Evolutionary conservation across 2,113 vertebrate genomes (phyloP).

Genomic region (Bettongia penicillata): DNA sequence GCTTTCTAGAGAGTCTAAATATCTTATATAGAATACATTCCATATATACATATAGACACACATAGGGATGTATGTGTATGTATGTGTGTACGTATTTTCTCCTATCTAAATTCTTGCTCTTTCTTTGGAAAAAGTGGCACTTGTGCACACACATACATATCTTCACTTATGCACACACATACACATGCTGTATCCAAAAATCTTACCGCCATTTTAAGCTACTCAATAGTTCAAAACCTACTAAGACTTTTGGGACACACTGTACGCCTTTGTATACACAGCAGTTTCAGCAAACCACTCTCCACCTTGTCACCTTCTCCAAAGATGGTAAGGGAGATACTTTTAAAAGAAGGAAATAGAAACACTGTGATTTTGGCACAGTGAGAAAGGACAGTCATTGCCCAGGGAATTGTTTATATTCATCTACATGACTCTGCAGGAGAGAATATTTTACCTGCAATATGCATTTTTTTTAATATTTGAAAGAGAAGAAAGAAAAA

Average conservation of each 20-base stretch:
- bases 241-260: not conserved
- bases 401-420: conserved; percentile 3
- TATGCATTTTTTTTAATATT: not conserved
- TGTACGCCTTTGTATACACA: not conserved
- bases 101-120: not conserved
- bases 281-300: not conserved
- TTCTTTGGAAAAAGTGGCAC: not conserved
- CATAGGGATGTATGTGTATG: not conserved
- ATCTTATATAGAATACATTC: not conserved
- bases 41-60: not conserved
- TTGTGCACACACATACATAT: not conserved
- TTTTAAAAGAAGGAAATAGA: not conserved
- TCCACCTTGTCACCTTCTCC: not conserved
- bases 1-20: not conserved
- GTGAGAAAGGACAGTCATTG: conserved; percentile 36
- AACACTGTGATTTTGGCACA: conserved; percentile 8
- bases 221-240: not conserved
- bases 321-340: conserved; percentile 14
- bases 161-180: not conserved
- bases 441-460: conserved; percentile 15
- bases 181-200: not conserved
- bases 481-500: conserved; percentile 1
- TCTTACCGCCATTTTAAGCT: not conserved
- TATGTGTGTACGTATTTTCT: not conserved
- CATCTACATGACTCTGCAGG: not conserved